phyloP scores from a whole-genome alignment of 2,113 vertebrate species.

The Aleadryas rufinucha region DNA sequence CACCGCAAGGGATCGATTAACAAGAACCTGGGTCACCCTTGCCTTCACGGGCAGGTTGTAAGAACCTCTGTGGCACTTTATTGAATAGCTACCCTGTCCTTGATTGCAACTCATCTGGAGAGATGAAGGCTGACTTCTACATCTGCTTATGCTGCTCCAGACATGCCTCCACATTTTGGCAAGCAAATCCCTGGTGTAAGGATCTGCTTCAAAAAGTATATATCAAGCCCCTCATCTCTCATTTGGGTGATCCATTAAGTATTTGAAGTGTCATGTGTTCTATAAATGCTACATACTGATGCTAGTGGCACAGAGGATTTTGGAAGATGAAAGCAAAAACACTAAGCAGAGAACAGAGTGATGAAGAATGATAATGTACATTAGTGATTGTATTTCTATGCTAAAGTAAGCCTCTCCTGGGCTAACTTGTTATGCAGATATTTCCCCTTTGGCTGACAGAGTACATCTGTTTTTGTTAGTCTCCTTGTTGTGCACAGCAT shows the following conservation, averaged over 20 bases:
- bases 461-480: conserved; percentile 45
- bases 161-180: neutral
- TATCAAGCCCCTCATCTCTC: neutral
- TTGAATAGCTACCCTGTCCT: neutral
- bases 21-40: neutral
- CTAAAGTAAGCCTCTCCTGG: neutral
- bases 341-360: neutral
- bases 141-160: neutral
- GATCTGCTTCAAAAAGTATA: neutral
- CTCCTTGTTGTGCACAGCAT: neutral
- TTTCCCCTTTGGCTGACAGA: conserved; percentile 35
- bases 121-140: neutral
- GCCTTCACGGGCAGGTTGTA: neutral
- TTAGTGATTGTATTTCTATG: neutral
- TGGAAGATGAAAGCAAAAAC: neutral
- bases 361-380: conserved; percentile 16
- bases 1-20: neutral
- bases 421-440: conserved; percentile 24
- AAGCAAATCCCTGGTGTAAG: neutral
- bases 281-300: neutral
- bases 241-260: neutral
- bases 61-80: neutral
- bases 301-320: neutral
- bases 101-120: neutral
- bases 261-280: neutral